Evolutionary conservation across 2,113 vertebrate species (phyloP).

Genomic region (Cairina moschata): DNA sequence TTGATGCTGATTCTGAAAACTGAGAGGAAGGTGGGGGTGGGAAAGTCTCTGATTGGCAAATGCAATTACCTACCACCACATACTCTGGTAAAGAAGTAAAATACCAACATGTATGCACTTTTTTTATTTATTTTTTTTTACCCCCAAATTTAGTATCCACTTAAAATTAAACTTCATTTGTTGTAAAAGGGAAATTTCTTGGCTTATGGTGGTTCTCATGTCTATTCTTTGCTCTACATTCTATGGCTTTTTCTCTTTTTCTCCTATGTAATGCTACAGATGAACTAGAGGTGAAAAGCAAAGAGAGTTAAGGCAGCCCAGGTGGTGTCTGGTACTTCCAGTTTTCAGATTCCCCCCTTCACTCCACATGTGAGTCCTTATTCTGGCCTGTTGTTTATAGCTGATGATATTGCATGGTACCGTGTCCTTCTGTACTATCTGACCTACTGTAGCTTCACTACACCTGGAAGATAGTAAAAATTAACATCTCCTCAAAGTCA

Average conservation of each 20-base stretch:
- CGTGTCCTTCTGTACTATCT: not conserved
- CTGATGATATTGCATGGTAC: not conserved
- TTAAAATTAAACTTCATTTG: not conserved
- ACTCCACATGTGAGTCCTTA: not conserved
- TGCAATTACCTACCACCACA: not conserved
- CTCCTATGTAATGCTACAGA: not conserved
- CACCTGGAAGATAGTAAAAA: not conserved
- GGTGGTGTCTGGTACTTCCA: not conserved
- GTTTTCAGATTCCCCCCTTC: not conserved
- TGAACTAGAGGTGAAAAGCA: not conserved
- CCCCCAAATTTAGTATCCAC: not conserved
- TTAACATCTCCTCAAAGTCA: not conserved
- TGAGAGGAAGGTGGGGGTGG: fast-evolving
- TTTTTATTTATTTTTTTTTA: not conserved
- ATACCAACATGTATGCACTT: fast-evolving
- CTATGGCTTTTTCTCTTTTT: not conserved
- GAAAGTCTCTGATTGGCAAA: not conserved
- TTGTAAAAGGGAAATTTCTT: not conserved
- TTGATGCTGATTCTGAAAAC: not conserved
- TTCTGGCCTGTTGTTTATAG: not conserved
- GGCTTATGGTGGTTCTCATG: not conserved
- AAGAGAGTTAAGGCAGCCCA: not conserved
- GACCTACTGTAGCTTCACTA: not conserved
- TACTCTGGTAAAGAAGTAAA: slow-evolving; percentile 15
- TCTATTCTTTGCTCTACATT: not conserved